phyloP scores from a whole-genome alignment of 2,113 vertebrate species.

The Corythornis madagascariensis region DNA sequence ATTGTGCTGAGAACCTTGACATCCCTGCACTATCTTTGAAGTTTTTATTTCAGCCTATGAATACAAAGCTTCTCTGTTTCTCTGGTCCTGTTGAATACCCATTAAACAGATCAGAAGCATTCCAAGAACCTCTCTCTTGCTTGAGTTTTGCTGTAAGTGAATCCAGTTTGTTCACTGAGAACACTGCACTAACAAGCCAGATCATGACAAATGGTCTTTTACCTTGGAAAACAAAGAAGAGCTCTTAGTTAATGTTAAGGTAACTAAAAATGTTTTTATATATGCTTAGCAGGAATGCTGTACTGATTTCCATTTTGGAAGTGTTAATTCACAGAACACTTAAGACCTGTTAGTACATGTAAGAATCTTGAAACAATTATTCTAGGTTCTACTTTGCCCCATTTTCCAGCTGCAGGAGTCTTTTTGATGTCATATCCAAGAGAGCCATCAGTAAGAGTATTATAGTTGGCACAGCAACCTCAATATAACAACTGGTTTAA shows the following conservation, averaged over 20 bases:
- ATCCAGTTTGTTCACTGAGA: neutral
- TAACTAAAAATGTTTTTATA: neutral
- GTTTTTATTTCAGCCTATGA: neutral
- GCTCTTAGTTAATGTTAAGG: neutral
- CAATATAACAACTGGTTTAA: neutral
- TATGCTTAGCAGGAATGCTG: neutral
- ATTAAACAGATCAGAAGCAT: neutral
- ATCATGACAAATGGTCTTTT: neutral
- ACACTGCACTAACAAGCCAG: neutral
- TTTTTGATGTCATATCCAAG: neutral
- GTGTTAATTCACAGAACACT: neutral
- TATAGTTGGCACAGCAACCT: constrained; percentile 28
- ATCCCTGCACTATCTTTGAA: neutral
- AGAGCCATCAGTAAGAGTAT: neutral
- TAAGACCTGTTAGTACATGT: neutral
- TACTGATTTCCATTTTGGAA: neutral
- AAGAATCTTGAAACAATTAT: neutral
- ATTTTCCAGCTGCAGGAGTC: neutral
- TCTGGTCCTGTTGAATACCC: neutral
- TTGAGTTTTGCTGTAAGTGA: neutral
- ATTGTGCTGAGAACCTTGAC: neutral
- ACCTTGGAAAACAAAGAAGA: neutral
- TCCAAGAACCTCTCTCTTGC: neutral
- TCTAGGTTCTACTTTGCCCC: neutral
- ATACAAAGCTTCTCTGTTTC: neutral